Conservation (phyloP, 1,140 invertebrate species). For the Eupeodes corollae region DNA sequence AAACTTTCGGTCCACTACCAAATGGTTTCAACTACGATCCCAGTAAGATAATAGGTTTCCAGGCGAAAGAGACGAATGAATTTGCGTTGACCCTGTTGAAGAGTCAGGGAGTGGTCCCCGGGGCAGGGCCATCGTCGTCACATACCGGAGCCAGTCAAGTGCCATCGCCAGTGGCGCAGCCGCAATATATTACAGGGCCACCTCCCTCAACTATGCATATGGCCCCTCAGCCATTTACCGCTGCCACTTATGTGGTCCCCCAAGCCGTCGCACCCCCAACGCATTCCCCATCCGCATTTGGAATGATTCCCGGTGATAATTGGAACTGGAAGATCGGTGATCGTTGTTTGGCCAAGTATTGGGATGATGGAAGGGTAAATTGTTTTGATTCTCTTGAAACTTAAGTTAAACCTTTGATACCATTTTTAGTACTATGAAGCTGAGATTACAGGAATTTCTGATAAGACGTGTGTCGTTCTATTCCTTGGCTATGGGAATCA, state of each 20-base stretch:
- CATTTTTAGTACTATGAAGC: conserved; percentile 71
- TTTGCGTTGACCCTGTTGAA: conserved; percentile 43
- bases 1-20: conserved; percentile 26
- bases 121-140: background rate
- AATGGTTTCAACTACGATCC: conserved; percentile 42
- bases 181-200: background rate
- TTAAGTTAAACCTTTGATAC: background rate
- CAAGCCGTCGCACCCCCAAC: conserved; percentile 1
- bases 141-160: background rate
- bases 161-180: background rate
- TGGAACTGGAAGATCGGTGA: conserved; percentile 66
- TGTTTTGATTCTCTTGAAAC: conserved; percentile 1
- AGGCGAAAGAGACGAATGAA: conserved; percentile 47
- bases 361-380: conserved; percentile 78
- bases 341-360: conserved; percentile 77
- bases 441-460: conserved; percentile 63
- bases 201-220: background rate
- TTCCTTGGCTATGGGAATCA: conserved; percentile 81
- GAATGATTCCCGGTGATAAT: conserved; percentile 15
- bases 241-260: background rate
- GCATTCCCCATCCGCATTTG: conserved; percentile 6
- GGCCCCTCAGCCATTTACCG: background rate
- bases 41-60: conserved; percentile 46
- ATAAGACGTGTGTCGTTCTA: conserved; percentile 69
- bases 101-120: conserved; percentile 20